Evolutionary conservation across 1,140 invertebrate genomes (phyloP), one percentile per base, ranked within the genome.

Genomic region (Agrypnia vestita): DNA sequence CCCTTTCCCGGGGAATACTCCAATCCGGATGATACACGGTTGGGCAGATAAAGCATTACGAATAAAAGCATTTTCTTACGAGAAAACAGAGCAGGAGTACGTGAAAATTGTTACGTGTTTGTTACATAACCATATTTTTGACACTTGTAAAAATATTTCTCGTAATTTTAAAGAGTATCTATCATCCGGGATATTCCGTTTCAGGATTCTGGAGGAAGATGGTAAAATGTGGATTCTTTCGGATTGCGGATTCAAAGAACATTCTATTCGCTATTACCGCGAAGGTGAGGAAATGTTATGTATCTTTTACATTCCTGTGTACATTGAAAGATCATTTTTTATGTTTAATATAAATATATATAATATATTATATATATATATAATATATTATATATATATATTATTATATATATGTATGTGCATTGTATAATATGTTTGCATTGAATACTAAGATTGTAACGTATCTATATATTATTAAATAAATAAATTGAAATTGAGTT

Each of bases 1-100:
- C 73, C 15, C 71, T 15, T 47, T 80, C 71, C 59, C 11, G 19
- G 61, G 69, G 61, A 75, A 80, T 75, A 51, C 56, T 69, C 44
- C 56, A 67, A 69, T 55, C 56, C 71, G 55, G 49, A 47, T 78
- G 80, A 80, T 80, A 76, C 79, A 80, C 74, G 74, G 47, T 56
- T 49, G 72, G 64, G 76, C 55, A 78, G 49, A 78, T 78, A 78
- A 78, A 78, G 61, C 62, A 78, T 78, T 78, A 69, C n/a, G 76
- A 78, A 78, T 78, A 78, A 78, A 78, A 69, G 64, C 64, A 69
- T 78, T 78, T 78, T 76, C 74, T 76, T 76, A 62, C 47, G 61
- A 49, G 61, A 67, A 78, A 44, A 78, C 47, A 69, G 25, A 69
- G 25, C 76, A 62, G 25, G 49, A 13, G 59, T 76, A 76, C 74